Conservation (phyloP, 2,888 invertebrate species). For the Tinea semifulvella region DNA sequence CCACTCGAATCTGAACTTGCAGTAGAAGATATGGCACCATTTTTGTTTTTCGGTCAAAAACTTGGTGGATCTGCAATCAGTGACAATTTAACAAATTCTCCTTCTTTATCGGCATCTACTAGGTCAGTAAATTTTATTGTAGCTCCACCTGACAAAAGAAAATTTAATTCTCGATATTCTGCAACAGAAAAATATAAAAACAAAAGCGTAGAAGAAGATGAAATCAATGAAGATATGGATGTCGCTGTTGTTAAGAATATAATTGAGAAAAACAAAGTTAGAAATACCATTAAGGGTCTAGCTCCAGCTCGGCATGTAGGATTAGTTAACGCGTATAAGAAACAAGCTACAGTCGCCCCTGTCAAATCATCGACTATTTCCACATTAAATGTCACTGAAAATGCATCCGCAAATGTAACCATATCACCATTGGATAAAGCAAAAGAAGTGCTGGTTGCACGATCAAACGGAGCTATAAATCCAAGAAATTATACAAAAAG, state of each 20-base stretch:
- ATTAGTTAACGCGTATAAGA: slow-evolving; percentile 56
- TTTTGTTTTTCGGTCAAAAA: slow-evolving; percentile 76
- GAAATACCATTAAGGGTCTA: slow-evolving; percentile 58
- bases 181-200: slow-evolving; percentile 58
- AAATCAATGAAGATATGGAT: slow-evolving; percentile 67
- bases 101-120: slow-evolving; percentile 56
- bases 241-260: slow-evolving; percentile 66
- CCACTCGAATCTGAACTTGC: slow-evolving; percentile 70
- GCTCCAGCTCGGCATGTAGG: slow-evolving; percentile 57
- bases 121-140: slow-evolving; percentile 55
- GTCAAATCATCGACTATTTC: slow-evolving; percentile 36
- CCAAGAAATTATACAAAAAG: slow-evolving; percentile 47
- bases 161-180: slow-evolving; percentile 55
- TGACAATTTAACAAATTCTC: slow-evolving; percentile 54
- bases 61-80: slow-evolving; percentile 42
- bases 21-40: slow-evolving; percentile 73
- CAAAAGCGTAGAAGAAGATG: slow-evolving; percentile 61
- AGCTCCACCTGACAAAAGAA: slow-evolving; percentile 47
- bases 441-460: slow-evolving; percentile 24
- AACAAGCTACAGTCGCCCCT: slow-evolving; percentile 33
- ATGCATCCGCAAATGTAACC: slow-evolving; percentile 33
- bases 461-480: slow-evolving; percentile 29
- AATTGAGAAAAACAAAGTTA: slow-evolving; percentile 61
- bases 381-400: slow-evolving; percentile 41
- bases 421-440: slow-evolving; percentile 30